A percentile compares a stretch with the other conserved stretches of the same genome.
These are phyloP conservation scores for Cranoglanis bouderius DNA, from an alignment of 2,113 vertebrate genomes.

Conservation along the genomic window DNA sequence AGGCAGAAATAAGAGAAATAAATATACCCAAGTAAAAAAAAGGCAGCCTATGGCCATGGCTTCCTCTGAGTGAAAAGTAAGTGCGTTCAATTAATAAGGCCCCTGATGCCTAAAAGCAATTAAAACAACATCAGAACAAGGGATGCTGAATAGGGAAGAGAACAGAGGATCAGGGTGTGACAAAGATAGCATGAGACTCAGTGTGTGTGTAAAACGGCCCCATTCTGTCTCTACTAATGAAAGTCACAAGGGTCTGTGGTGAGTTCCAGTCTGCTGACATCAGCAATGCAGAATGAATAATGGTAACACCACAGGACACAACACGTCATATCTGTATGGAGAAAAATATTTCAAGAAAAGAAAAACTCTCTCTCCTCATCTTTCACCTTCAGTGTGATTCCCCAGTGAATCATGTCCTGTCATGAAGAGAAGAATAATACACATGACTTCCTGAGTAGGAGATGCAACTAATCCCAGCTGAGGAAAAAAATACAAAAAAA, in stretches of 20 bases:
- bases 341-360: conserved; percentile 1
- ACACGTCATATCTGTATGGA: conserved; percentile 31
- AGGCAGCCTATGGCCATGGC: conserved; percentile 31
- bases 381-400: neutral
- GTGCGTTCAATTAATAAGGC: conserved; percentile 7
- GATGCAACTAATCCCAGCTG: neutral
- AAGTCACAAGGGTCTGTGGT: conserved; percentile 24
- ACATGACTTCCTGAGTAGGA: neutral
- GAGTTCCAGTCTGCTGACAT: conserved; percentile 39
- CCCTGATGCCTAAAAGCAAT: neutral
- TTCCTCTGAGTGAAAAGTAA: neutral
- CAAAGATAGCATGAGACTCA: conserved; percentile 8
- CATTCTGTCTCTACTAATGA: conserved; percentile 42
- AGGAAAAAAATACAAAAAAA: neutral
- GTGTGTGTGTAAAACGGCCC: conserved; percentile 17
- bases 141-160: neutral
- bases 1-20: conserved; percentile 46
- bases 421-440: conserved; percentile 13
- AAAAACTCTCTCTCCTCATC: neutral
- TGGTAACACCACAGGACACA: conserved; percentile 38
- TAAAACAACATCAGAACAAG: conserved; percentile 9
- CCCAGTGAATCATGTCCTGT: neutral
- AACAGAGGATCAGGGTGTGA: conserved; percentile 19
- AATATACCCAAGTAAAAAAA: conserved; percentile 43
- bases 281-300: conserved; percentile 37